Evolutionary conservation across 2,797 vertebrate species (phyloP), one percentile per base, ranked within the genome.

Genomic region (Clarias pachynema): DNA sequence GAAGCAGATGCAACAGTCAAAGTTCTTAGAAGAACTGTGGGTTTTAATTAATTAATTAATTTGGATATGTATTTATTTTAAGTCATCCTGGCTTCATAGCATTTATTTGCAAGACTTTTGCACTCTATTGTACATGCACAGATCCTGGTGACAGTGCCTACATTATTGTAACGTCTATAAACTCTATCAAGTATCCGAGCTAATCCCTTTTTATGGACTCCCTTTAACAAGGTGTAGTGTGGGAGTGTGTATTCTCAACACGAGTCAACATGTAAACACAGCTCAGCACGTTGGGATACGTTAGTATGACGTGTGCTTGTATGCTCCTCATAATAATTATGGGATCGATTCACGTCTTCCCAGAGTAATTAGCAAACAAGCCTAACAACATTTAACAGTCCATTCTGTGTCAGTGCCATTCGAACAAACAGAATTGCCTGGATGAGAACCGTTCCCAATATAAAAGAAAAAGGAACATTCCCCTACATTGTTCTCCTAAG

Each of bases 231-330:
- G 69, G n/a, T 56, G 82, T 72, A 18, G 75, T 60, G 84, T 68
- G 85, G 75, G 85, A 88, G 86, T 88, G 63, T 26, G 53, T 24
- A 75, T 78, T 79, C 66, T 44, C 34, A 78, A 60, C 86, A 75
- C 86, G 89, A 87, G 84, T 88, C 81, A 86, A 89, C 87, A 87
- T 4, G 85, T 83, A 89, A 90, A 89, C 87, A 88, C 16, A n/a
- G 26, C 74, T 40, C 56, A 87, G 81, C 87, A 87, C 86, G 88
- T 89, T 34, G 56, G 70, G 88, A 82, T 88, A 63, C 57, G 84
- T 77, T 80, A 18, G 72, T 53, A 14, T 34, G 29, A 63, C 49
- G 84, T 77, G 82, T 22, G 72, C 59, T 18, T n/a, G 29, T n/a
- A 79, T 63, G 40, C 79, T 29, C n/a, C 83, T 66, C 40, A 29